A percentile compares a stretch with the other conserved stretches of the same genome.
These are phyloP conservation scores for Clinocottus analis DNA, from an alignment of 2,113 vertebrate genomes.

Conservation along the genomic window DNA sequence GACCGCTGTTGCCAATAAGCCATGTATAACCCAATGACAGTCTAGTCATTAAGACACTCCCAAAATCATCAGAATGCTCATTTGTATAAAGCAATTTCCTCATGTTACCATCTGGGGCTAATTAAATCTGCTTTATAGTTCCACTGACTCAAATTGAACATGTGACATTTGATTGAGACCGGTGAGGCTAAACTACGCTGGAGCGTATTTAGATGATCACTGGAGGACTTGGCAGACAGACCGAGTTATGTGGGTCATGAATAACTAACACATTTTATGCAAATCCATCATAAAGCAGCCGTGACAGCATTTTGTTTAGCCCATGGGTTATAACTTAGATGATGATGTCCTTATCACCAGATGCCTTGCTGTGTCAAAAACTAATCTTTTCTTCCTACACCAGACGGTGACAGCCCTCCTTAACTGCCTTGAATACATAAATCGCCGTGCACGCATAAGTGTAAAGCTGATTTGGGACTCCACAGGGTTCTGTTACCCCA, in stretches of 20 bases:
- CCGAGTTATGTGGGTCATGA: conserved; percentile 18
- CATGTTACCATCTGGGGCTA: neutral
- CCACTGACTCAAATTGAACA: neutral
- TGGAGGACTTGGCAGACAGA: conserved; percentile 11
- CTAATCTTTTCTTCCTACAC: conserved; percentile 21
- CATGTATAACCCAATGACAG: neutral
- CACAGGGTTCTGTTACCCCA: neutral
- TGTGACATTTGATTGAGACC: neutral
- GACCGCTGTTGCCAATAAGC: neutral
- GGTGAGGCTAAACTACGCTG: neutral
- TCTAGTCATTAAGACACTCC: neutral
- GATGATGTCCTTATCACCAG: conserved; percentile 37
- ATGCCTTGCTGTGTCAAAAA: conserved; percentile 27
- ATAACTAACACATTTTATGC: conserved; percentile 39
- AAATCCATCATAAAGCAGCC: conserved; percentile 40
- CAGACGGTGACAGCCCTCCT: conserved; percentile 31
- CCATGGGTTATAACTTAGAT: conserved; percentile 47
- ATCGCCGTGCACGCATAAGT: neutral
- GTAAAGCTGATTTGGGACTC: neutral
- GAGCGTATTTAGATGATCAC: neutral
- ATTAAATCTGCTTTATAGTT: conserved; percentile 1
- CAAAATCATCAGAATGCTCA: neutral
- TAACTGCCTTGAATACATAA: conserved; percentile 12
- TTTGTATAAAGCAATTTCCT: neutral
- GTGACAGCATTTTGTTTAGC: conserved; percentile 37